These are phyloP conservation scores for Azorinus chamasolen DNA, from an alignment of 2,888 invertebrate genomes.

Conservation along the genomic window DNA sequence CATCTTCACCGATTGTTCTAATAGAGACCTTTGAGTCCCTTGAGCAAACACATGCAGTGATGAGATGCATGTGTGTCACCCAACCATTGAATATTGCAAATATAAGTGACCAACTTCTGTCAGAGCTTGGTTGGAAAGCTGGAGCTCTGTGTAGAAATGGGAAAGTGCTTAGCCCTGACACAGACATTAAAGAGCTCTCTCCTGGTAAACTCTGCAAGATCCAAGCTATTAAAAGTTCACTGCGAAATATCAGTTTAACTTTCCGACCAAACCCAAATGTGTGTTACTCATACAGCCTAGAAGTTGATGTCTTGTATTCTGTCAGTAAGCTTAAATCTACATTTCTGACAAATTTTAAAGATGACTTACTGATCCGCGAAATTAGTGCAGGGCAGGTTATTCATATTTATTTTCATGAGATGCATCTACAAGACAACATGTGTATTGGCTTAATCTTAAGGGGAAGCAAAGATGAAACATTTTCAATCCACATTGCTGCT, in stretches of 20 bases:
- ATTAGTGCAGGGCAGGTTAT: slow-evolving; percentile 1
- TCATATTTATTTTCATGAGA: slow-evolving; percentile 33
- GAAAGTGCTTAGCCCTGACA: slow-evolving; percentile 10
- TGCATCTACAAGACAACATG: slow-evolving; percentile 13
- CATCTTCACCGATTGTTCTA: too few relatives aligned
- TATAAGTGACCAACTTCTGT: too few relatives aligned
- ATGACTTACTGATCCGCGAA: slow-evolving; percentile 13
- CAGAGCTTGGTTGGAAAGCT: too few relatives aligned
- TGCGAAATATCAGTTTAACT: slow-evolving; percentile 10
- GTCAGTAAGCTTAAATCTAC: slow-evolving; percentile 17
- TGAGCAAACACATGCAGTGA: too few relatives aligned
- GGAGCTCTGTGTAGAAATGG: slow-evolving; percentile 25
- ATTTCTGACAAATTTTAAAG: slow-evolving; percentile 12
- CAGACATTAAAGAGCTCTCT: neutral
- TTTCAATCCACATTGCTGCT: slow-evolving; percentile 32
- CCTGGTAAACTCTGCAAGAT: slow-evolving; percentile 6
- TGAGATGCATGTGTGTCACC: too few relatives aligned
- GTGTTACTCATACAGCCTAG: neutral
- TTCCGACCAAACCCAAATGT: slow-evolving; percentile 10
- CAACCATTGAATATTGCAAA: too few relatives aligned
- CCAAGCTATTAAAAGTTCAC: slow-evolving; percentile 17
- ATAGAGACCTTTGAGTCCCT: too few relatives aligned
- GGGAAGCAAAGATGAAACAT: slow-evolving; percentile 6
- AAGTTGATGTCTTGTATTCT: neutral
- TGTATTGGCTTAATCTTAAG: slow-evolving; percentile 27